phyloP scores from a whole-genome alignment of 2,113 vertebrate species.

The Eleginops maclovinus region DNA sequence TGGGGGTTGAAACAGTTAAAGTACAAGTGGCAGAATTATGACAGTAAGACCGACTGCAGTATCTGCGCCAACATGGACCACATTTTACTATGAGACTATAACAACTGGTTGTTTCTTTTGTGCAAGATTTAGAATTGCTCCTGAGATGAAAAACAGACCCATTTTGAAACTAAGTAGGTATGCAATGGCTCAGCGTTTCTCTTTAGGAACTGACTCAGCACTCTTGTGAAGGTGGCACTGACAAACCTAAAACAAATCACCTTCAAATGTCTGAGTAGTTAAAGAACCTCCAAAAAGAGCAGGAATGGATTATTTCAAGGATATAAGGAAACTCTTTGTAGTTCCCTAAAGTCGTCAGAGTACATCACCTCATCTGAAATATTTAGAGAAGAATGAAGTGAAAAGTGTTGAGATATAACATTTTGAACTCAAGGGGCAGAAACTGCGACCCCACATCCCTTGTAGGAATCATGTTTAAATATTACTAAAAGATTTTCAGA shows the following conservation, averaged over 20 bases:
- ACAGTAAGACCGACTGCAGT: neutral
- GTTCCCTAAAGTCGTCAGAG: neutral
- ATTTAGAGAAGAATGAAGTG: neutral
- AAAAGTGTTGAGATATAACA: neutral
- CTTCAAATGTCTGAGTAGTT: neutral
- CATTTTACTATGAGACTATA: neutral
- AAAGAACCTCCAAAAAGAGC: neutral
- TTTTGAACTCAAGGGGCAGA: neutral
- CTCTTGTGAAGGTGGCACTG: neutral
- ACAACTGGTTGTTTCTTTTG: neutral
- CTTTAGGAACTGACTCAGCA: conserved; percentile 3
- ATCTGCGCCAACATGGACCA: neutral
- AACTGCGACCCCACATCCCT: neutral
- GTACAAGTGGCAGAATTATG: neutral
- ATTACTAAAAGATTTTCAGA: neutral
- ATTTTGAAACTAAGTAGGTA: neutral
- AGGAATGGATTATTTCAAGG: neutral
- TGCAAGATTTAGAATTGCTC: neutral
- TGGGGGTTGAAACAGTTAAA: neutral
- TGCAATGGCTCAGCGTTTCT: conserved; percentile 14
- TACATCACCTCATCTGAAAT: neutral
- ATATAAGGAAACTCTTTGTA: neutral
- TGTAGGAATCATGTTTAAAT: neutral
- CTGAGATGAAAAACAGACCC: neutral
- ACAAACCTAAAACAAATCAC: conserved; percentile 24